Evolutionary conservation across 1,140 invertebrate genomes (phyloP).

Genomic region (Lordiphosa stackelbergi): DNA sequence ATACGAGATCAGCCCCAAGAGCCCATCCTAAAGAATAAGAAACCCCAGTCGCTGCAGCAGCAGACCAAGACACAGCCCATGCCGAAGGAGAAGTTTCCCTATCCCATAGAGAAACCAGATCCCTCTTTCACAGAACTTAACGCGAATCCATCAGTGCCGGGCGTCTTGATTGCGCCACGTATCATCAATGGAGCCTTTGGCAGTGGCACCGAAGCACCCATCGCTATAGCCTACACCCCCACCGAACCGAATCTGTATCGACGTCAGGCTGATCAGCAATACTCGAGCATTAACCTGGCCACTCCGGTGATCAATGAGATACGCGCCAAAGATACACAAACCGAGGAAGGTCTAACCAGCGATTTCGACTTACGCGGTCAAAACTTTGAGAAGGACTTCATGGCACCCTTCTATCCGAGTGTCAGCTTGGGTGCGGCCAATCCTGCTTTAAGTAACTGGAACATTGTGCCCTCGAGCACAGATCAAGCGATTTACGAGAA

Average conservation of each 20-base stretch:
- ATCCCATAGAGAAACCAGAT: conserved; percentile 80
- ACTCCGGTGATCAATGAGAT: conserved; percentile 78
- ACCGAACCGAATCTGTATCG: conserved; percentile 70
- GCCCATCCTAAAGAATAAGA: conserved; percentile 78
- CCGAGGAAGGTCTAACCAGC: conserved; percentile 48
- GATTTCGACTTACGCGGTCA: conserved; percentile 71
- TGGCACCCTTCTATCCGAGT: conserved; percentile 85
- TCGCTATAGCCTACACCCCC: conserved; percentile 79
- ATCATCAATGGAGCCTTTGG: conserved; percentile 61
- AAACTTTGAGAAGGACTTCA: conserved; percentile 80
- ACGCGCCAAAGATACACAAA: conserved; percentile 52
- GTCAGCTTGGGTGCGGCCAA: conserved; percentile 78
- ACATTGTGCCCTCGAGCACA: conserved; percentile 78
- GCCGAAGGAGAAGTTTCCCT: conserved; percentile 81
- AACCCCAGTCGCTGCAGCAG: conserved; percentile 59
- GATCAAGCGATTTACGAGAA: conserved; percentile 56
- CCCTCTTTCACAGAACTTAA: conserved; percentile 54
- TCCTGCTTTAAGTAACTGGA: conserved; percentile 80
- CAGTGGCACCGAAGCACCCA: conserved; percentile 77
- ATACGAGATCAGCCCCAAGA: conserved; percentile 78
- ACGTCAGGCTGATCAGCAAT: conserved; percentile 30
- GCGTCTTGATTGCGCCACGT: conserved; percentile 54
- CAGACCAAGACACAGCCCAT: conserved; percentile 47
- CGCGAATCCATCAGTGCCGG: conserved; percentile 30
- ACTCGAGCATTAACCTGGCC: conserved; percentile 71